Base-by-base conservation (phyloP, 2,797 vertebrate species). In the Leptoclinus maculatus region DNA sequence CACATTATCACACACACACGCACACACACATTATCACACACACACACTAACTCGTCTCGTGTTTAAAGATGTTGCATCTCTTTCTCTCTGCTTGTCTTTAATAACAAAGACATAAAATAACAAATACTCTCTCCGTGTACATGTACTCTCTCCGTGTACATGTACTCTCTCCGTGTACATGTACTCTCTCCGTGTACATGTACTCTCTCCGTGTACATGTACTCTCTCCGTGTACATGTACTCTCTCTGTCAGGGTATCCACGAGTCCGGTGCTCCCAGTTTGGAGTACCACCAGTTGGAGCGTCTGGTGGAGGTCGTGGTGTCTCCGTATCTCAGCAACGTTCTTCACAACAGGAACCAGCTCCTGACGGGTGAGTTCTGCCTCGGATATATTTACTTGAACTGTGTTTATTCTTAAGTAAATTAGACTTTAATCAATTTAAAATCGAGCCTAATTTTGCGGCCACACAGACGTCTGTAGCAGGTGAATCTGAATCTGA, bases 261-360 rank as follows among this genome's bases (percentile, higher is more conserved):
- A 98, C 16, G 97, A 98, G 75, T 94, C 96, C n/a, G 87, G 93
- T 0, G 95, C 95, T 47, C 96, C 96, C 29, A 96, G 93, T 57
- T 87, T 95, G 72, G 94, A 96, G 68, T 98, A 97, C 39, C 60
- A 94, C 66, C 95, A 95, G 81, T 89, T 99, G 87, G 98, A 99
- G 88, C 95, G 94, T 19, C 91, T 99, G 83, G 96, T 98, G 82
- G 96, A 97, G 81, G 93, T 95, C 62, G 95, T 96, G 27, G 95
- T 99, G 2, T 97, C 97, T 3, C 97, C 98, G 0, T 99, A 97
- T 84, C 90, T 99, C 41, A 94, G 95, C 79, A 91, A 96, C 74
- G 95, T 95, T 27, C 93, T 96, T 73, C 94, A 96, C 82, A 87
- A 90, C 11, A 93, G 87, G 67, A 89, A 92, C n/a, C 82, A 79